Evolutionary conservation across 2,888 invertebrate species (phyloP).

Genomic region (Dendrolimus houi): DNA sequence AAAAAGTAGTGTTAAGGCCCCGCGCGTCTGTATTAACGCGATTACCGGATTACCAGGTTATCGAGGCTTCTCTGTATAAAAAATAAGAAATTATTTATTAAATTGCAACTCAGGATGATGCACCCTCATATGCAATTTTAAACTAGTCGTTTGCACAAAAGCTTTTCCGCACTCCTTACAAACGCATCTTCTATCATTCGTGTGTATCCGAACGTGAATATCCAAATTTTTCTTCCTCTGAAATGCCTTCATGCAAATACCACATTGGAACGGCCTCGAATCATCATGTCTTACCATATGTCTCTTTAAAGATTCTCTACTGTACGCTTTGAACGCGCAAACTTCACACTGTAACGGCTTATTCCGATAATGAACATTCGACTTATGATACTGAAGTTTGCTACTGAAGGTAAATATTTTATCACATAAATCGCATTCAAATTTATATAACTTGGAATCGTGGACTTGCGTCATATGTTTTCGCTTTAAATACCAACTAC

Average conservation of each 20-base stretch:
- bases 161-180: constrained; percentile 64
- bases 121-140: constrained; percentile 62
- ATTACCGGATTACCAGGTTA: too few species aligned
- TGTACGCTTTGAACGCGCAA: constrained; percentile 53
- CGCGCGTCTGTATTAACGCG: too few species aligned
- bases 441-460: constrained; percentile 42
- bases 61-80: too few species aligned
- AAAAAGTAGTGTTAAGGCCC: too few species aligned
- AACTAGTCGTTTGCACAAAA: constrained; percentile 65
- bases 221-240: constrained; percentile 60
- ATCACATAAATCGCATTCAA: constrained; percentile 46
- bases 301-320: constrained; percentile 58
- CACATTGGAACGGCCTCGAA: constrained; percentile 70
- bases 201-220: constrained; percentile 64
- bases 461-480: constrained; percentile 50
- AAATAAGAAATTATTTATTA: too few species aligned
- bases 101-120: constrained; percentile 29
- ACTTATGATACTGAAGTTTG: constrained; percentile 39
- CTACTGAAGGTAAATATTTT: constrained; percentile 40
- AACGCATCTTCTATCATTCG: constrained; percentile 59
- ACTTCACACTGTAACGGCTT: constrained; percentile 43
- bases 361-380: constrained; percentile 49
- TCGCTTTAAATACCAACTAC: constrained; percentile 41
- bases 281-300: constrained; percentile 76
- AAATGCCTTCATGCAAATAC: constrained; percentile 67